A percentile compares a stretch with the other conserved stretches of the same genome.
These are phyloP conservation scores for Caradrina kadenii DNA, from an alignment of 2,888 invertebrate genomes.

Conservation along the genomic window DNA sequence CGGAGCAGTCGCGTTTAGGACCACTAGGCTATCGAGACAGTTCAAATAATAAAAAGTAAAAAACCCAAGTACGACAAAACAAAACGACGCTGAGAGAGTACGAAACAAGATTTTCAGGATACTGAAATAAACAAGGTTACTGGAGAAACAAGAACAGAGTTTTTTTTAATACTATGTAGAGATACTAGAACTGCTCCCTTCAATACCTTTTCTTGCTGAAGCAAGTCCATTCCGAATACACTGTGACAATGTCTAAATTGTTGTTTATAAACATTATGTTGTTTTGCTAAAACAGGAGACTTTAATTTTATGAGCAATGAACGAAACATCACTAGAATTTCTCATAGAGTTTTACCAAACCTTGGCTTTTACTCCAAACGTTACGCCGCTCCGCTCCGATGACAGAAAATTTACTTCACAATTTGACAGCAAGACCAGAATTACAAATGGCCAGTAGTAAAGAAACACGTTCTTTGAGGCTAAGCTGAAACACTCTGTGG, in stretches of 20 bases:
- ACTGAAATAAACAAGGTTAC: too few species aligned
- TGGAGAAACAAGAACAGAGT: too few species aligned
- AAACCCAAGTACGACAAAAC: too few species aligned
- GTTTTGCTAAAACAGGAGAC: constrained; percentile 38
- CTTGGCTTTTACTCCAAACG: constrained; percentile 17
- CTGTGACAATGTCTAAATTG: constrained; percentile 75
- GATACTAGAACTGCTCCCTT: constrained; percentile 24
- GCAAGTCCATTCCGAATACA: constrained; percentile 80
- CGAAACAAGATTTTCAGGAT: too few species aligned
- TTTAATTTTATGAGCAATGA: constrained; percentile 57
- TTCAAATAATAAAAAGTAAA: too few species aligned
- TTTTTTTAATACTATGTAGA: too few species aligned
- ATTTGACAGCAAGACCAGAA: constrained; percentile 5
- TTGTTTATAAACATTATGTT: constrained; percentile 8
- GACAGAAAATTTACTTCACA: constrained; percentile 29
- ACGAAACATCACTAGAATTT: constrained; percentile 65
- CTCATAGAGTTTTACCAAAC: constrained; percentile 11
- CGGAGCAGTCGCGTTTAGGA: too few species aligned
- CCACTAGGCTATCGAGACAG: too few species aligned
- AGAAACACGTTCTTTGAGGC: neutral
- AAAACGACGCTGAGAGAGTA: too few species aligned
- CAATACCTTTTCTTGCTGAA: constrained; percentile 79
- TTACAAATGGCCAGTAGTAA: constrained; percentile 37
- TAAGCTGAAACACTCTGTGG: neutral
- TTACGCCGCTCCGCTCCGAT: constrained; percentile 22